These are phyloP conservation scores for Xestoiulus laeticollis DNA, from an alignment of 2,888 invertebrate species.

Conservation along the genomic window DNA sequence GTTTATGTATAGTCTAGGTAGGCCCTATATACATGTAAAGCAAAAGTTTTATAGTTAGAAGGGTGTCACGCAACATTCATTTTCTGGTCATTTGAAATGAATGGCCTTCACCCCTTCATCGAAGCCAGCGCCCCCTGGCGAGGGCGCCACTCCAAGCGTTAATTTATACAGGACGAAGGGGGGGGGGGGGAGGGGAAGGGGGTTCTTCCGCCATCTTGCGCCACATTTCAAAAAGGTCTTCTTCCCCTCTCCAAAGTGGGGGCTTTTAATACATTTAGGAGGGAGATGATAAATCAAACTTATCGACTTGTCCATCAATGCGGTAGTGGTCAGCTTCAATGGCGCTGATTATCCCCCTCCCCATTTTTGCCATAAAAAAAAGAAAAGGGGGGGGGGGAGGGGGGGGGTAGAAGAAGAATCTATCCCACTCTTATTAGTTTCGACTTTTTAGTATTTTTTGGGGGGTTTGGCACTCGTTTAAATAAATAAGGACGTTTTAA, in stretches of 20 bases:
- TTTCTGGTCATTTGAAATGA: too few relatives aligned
- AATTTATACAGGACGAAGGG: neutral
- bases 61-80: neutral
- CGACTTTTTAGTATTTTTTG: neutral
- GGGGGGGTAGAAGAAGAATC: too few relatives aligned
- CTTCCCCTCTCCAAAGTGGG: neutral
- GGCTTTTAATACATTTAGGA: neutral
- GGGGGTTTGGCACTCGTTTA: slow-evolving; percentile 12
- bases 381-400: neutral
- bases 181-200: too few relatives aligned
- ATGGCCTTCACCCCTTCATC: neutral
- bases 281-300: slow-evolving; percentile 20
- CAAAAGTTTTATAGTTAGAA: too few relatives aligned
- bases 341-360: neutral
- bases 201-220: slow-evolving; percentile 18
- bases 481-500: slow-evolving; percentile 13
- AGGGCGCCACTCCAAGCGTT: neutral
- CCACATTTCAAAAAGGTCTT: neutral
- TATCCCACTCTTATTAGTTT: slow-evolving; percentile 18
- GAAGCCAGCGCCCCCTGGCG: neutral
- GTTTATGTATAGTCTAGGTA: too few relatives aligned
- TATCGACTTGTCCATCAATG: neutral
- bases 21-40: too few relatives aligned
- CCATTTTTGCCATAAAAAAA: neutral
- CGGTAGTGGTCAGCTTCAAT: slow-evolving; percentile 20